Base-by-base conservation (phyloP, 2,797 vertebrate species). In the Uromys caudimaculatus region DNA sequence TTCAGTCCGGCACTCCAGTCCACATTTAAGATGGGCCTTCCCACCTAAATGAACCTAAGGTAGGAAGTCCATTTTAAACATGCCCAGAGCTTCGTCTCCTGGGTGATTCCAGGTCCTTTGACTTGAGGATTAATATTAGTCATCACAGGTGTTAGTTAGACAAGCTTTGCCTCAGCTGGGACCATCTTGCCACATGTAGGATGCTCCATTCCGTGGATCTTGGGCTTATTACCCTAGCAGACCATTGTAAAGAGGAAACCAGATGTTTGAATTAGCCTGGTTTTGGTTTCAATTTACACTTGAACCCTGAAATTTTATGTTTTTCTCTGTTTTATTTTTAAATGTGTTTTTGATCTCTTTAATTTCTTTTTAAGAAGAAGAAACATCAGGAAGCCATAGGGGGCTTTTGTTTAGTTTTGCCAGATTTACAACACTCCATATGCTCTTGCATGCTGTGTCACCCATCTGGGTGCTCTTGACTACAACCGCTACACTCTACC, bases 401-500 rank as follows among this genome's bases (percentile, higher is more conserved):
- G 38, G 50, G 2, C 81, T 50, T 38, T 86, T 27, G 38, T 58
- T 90, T 60, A 5, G 10, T 75, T 78, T 64, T 10, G 12, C 8
- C n/a, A 32, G 32, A 35, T 35, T 32, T 29, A 35, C 67, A 44
- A 35, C 3, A 16, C 21, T 17, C 47, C 17, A 9, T 69, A 21
- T 12, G 13, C 38, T 64, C 90, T 73, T 54, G 4, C 6, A 13
- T 19, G 32, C 13, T 2, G 6, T 11, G 29, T 54, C 35, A 13
- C 19, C 16, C 9, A 38, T 8, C 84, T 13, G 6, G 19, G 58
- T 24, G 29, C 52, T 47, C 35, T 41, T 41, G 12, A 2, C 6
- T 16, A 8, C 23, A 79, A 23, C 16, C 1, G 0, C 2, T 23
- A 4, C 3, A 3, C 12, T 11, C 16, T 64, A 13, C 24, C 9